Evolutionary conservation across 2,113 vertebrate species (phyloP).

Genomic region (Narcine bancroftii): DNA sequence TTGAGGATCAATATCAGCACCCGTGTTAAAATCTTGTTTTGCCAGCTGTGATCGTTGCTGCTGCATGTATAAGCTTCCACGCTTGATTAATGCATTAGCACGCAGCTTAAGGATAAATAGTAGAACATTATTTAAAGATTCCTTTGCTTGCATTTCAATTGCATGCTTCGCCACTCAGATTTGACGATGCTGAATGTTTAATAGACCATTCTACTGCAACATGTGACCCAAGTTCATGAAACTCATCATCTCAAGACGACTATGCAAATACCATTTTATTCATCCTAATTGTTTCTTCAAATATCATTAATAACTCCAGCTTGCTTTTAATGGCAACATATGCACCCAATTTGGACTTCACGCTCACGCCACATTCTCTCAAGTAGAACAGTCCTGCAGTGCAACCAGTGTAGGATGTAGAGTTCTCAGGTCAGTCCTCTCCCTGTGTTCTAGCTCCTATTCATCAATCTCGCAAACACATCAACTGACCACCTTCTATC

Average conservation of each 20-base stretch:
- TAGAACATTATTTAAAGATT: background rate
- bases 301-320: background rate
- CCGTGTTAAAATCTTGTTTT: slow-evolving; percentile 92
- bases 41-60: slow-evolving; percentile 85
- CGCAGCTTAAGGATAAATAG: slow-evolving; percentile 59
- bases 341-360: background rate
- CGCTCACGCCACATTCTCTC: background rate
- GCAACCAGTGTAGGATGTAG: background rate
- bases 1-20: slow-evolving; percentile 79
- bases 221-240: background rate
- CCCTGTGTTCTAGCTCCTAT: background rate
- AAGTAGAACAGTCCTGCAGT: background rate
- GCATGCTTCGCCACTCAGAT: background rate
- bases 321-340: background rate
- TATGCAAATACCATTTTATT: background rate
- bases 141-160: background rate
- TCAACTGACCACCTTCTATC: background rate
- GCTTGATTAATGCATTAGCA: slow-evolving; percentile 92
- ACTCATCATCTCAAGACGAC: background rate
- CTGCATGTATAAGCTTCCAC: slow-evolving; percentile 98
- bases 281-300: background rate
- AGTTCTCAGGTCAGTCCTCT: background rate
- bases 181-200: background rate
- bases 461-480: background rate
- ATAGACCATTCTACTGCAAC: background rate